Evolutionary conservation across 2,113 vertebrate species (phyloP), one percentile per base, ranked within the genome.

Genomic region (Diglossa brunneiventris): DNA sequence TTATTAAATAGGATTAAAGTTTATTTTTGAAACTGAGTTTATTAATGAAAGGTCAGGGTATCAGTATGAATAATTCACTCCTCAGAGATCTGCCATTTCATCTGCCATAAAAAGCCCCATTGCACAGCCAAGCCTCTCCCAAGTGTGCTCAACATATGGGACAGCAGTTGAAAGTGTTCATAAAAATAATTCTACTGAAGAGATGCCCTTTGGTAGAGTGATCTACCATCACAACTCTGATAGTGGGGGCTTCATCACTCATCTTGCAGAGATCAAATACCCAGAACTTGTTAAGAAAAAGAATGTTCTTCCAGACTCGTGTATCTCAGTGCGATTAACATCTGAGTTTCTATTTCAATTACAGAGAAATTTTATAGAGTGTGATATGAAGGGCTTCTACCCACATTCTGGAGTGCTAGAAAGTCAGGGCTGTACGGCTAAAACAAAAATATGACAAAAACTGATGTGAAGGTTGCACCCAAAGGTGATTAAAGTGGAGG

Each of bases 31-130:
- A 91, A 89, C 42, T n/a, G 67, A 63, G 33, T 73, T 39, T 91
- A 73, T 88, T 90, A 95, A 91, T 80, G 50, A 80, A 94, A 95
- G 84, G 70, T 82, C 78, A 63, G 0, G 0, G n/a, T 56, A 83
- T 50, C 70, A 47, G 20, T 39, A 70, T 41, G 84, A 92, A 92
- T 88, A 88, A 95, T 92, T 87, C 70, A 69, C 8, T 92, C 83
- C 82, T 72, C 87, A 89, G 78, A 87, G 81, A 94, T 63, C 58
- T 92, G 85, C 64, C 68, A 63, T 93, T 96, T 92, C 83, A 70
- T 94, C 86, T 77, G 68, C 50, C n/a, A 89, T 67, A 50, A 93
- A 86, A 96, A 90, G 17, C 39, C 35, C 87, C 52, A 89, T 15
- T 67, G 61, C 39, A 66, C 24, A 91, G 49, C 35, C 87, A 95